Conservation (phyloP, 1,140 invertebrate species). For the Drosophila lacertosa region DNA sequence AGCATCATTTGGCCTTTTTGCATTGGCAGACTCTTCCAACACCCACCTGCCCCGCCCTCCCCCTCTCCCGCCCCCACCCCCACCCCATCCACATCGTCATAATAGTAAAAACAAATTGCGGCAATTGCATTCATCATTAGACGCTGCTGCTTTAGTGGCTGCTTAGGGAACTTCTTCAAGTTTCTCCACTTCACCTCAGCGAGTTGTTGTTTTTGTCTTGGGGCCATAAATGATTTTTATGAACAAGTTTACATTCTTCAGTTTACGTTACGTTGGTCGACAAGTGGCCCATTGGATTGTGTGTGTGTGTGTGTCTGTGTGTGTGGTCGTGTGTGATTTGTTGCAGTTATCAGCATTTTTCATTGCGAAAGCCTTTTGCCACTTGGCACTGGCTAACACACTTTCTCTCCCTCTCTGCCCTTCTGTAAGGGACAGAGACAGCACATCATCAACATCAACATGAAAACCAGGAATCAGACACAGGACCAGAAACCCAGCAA, state of each 20-base stretch:
- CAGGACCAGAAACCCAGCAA: not conserved
- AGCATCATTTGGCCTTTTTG: slow-evolving; percentile 42
- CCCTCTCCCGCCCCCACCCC: not conserved
- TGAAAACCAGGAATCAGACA: slow-evolving; percentile 13
- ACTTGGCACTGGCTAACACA: slow-evolving; percentile 31
- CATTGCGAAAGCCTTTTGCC: slow-evolving; percentile 63
- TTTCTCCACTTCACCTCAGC: not conserved
- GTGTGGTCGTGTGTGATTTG: slow-evolving; percentile 60
- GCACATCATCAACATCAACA: slow-evolving; percentile 61
- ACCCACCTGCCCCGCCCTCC: not conserved
- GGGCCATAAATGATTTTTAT: slow-evolving; percentile 74
- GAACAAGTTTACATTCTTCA: slow-evolving; percentile 70
- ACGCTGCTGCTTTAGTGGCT: slow-evolving; percentile 46
- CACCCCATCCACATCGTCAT: slow-evolving; percentile 21
- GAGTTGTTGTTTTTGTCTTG: slow-evolving; percentile 27
- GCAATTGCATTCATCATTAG: slow-evolving; percentile 78
- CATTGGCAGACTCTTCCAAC: slow-evolving; percentile 11
- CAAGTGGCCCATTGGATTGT: slow-evolving; percentile 27
- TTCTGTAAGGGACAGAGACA: slow-evolving; percentile 10
- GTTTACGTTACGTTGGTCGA: slow-evolving; percentile 43
- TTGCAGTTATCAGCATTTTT: slow-evolving; percentile 80
- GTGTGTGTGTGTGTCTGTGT: slow-evolving; percentile 2
- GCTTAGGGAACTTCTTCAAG: slow-evolving; percentile 28
- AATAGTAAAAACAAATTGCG: slow-evolving; percentile 71
- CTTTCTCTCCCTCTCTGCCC: not conserved